These are phyloP conservation scores for Euspilapteryx auroguttella DNA, from an alignment of 2,888 invertebrate genomes.

Conservation along the genomic window DNA sequence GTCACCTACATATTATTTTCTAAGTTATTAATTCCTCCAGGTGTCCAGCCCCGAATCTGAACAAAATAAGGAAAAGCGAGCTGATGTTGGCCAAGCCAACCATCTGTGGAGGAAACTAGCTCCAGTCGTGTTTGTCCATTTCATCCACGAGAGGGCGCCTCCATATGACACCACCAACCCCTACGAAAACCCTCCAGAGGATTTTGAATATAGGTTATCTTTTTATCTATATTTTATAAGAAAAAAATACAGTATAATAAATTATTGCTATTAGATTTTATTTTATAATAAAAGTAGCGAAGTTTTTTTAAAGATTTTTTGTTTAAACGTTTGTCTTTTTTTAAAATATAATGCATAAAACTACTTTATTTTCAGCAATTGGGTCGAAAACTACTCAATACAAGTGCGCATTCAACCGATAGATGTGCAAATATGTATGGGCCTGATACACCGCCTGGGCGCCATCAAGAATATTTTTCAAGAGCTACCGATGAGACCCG, in stretches of 20 bases:
- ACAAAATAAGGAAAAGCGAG: too few relatives aligned
- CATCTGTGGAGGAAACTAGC: slow-evolving; percentile 24
- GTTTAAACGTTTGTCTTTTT: too few relatives aligned
- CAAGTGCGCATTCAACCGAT: slow-evolving; percentile 20
- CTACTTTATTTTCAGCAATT: slow-evolving; percentile 25
- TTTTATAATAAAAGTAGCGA: too few relatives aligned
- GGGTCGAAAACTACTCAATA: slow-evolving; percentile 26
- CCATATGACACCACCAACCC: slow-evolving; percentile 17
- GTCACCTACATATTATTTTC: too few relatives aligned
- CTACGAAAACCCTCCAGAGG: slow-evolving; percentile 29
- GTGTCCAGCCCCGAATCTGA: too few relatives aligned
- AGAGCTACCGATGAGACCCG: slow-evolving; percentile 14
- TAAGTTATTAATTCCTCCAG: too few relatives aligned
- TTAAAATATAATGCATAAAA: too few relatives aligned
- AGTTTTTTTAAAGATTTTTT: too few relatives aligned
- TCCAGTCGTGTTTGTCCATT: slow-evolving; percentile 25
- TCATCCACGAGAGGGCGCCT: slow-evolving; percentile 27
- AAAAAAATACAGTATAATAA: too few relatives aligned
- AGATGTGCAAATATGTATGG: slow-evolving; percentile 18
- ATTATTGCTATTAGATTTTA: too few relatives aligned
- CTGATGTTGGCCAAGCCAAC: too few relatives aligned
- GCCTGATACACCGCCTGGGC: slow-evolving; percentile 25
- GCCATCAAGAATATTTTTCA: slow-evolving; percentile 13
- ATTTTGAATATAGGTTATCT: slow-evolving; percentile 37
- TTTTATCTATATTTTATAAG: neutral